These are phyloP conservation scores for Discoglossus pictus DNA, from an alignment of 2,797 vertebrate species.

Conservation along the genomic window DNA sequence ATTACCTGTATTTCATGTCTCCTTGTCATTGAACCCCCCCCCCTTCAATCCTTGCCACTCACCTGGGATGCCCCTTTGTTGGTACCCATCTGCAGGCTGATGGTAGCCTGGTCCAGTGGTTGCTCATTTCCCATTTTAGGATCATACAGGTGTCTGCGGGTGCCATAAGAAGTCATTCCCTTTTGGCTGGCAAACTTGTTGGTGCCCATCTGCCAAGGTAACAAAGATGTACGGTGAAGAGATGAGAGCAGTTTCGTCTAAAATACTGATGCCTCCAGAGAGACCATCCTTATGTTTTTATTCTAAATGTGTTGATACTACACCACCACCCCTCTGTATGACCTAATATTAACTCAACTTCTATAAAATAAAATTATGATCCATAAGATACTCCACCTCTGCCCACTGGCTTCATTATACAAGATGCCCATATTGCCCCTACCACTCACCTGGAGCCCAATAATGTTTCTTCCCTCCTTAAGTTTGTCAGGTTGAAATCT, in stretches of 20 bases:
- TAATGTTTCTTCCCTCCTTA: conserved; percentile 86
- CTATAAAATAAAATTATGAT: too few species aligned
- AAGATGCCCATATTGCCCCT: too few species aligned
- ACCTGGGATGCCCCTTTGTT: conserved; percentile 96
- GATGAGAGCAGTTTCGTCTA: neutral
- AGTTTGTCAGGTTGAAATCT: conserved; percentile 86
- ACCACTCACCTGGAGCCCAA: conserved; percentile 83
- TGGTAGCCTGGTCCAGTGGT: conserved; percentile 89
- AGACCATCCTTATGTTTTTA: too few species aligned
- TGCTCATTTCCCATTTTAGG: conserved; percentile 85
- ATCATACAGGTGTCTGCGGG: conserved; percentile 89
- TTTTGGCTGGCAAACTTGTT: conserved; percentile 96
- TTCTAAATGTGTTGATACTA: too few species aligned
- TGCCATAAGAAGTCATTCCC: conserved; percentile 94
- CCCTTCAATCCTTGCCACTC: conserved; percentile 10
- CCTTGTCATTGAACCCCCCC: neutral
- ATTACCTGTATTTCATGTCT: too few species aligned
- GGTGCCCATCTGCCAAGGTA: conserved; percentile 86
- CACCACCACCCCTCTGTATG: too few species aligned
- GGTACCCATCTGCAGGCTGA: conserved; percentile 96
- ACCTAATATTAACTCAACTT: too few species aligned
- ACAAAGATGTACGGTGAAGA: neutral
- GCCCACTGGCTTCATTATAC: too few species aligned
- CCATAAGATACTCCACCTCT: too few species aligned
- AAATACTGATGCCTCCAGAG: neutral